phyloP scores from a whole-genome alignment of 2,888 invertebrate species.

The Nomada fabriciana region DNA sequence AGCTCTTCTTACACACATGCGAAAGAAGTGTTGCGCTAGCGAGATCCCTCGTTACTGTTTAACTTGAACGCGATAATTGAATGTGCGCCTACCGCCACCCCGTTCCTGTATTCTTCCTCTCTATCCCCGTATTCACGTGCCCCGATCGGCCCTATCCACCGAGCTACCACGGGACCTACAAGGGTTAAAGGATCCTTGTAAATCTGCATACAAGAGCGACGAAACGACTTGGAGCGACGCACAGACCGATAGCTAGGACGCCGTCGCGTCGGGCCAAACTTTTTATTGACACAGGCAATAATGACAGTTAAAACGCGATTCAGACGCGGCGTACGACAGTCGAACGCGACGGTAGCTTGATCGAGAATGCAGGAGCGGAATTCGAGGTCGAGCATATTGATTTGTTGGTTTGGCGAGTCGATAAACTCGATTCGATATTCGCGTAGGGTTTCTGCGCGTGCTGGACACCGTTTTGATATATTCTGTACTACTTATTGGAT shows the following conservation, averaged over 20 bases:
- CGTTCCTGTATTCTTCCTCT: constrained; percentile 14
- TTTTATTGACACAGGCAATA: constrained; percentile 50
- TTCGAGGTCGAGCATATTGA: constrained; percentile 50
- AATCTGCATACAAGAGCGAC: constrained; percentile 53
- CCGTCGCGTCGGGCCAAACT: constrained; percentile 30
- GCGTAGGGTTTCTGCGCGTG: constrained; percentile 2
- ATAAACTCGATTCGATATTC: constrained; percentile 17
- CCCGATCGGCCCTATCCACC: constrained; percentile 51
- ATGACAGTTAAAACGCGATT: constrained; percentile 64
- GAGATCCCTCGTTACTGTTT: constrained; percentile 64
- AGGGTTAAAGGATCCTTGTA: constrained; percentile 34
- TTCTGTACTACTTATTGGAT: neutral
- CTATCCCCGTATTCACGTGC: constrained; percentile 10
- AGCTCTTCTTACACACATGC: constrained; percentile 48
- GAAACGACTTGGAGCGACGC: neutral
- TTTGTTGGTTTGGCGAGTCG: constrained; percentile 11
- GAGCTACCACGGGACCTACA: constrained; percentile 59
- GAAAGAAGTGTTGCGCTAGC: constrained; percentile 26
- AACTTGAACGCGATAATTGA: constrained; percentile 59
- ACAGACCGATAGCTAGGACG: neutral
- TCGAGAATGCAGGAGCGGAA: constrained; percentile 39
- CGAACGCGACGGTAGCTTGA: constrained; percentile 15
- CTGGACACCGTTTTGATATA: neutral
- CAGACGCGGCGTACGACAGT: constrained; percentile 33
- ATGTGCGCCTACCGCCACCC: constrained; percentile 32